Percentiles rank a stretch among this genome's conserved stretches.
These are phyloP conservation scores for Matsumyia berberina DNA, from an alignment of 2,888 invertebrate genomes.

Conservation along the genomic window DNA sequence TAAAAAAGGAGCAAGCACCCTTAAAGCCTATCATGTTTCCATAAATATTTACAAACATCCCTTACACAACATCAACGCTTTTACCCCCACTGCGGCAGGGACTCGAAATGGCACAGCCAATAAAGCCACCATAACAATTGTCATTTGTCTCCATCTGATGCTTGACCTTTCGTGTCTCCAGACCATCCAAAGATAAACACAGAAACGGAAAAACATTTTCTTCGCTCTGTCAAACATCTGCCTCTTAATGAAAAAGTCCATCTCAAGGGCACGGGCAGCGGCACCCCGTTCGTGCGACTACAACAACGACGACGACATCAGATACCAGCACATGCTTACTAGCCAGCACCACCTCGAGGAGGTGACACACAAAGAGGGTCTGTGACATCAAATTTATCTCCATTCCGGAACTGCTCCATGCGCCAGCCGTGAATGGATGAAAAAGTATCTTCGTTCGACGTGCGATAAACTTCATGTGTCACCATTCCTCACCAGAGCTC, in stretches of 20 bases:
- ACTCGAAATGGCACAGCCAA: slow-evolving; percentile 24
- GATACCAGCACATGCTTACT: slow-evolving; percentile 5
- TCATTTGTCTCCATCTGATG: slow-evolving; percentile 47
- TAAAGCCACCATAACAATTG: slow-evolving; percentile 37
- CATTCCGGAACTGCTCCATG: slow-evolving; percentile 38
- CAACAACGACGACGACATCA: neutral
- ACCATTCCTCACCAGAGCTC: neutral
- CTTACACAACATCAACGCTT: slow-evolving; percentile 22
- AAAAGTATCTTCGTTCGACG: slow-evolving; percentile 4
- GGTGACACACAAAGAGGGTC: slow-evolving; percentile 9
- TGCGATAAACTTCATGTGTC: slow-evolving; percentile 15
- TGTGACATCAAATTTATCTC: slow-evolving; percentile 41
- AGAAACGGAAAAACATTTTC: slow-evolving; percentile 20
- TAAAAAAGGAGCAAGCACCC: neutral
- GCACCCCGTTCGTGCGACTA: neutral
- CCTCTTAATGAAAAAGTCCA: slow-evolving; percentile 32
- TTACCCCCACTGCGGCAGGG: slow-evolving; percentile 5
- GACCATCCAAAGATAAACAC: slow-evolving; percentile 25
- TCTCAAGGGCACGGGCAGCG: neutral
- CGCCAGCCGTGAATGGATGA: neutral
- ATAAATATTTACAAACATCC: slow-evolving; percentile 45
- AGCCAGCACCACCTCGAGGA: slow-evolving; percentile 10
- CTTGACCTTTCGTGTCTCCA: slow-evolving; percentile 46
- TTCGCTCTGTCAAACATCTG: slow-evolving; percentile 32
- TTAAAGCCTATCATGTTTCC: slow-evolving; percentile 22